phyloP scores from a whole-genome alignment of 1,140 invertebrate genomes.

The Bombus confusus region DNA sequence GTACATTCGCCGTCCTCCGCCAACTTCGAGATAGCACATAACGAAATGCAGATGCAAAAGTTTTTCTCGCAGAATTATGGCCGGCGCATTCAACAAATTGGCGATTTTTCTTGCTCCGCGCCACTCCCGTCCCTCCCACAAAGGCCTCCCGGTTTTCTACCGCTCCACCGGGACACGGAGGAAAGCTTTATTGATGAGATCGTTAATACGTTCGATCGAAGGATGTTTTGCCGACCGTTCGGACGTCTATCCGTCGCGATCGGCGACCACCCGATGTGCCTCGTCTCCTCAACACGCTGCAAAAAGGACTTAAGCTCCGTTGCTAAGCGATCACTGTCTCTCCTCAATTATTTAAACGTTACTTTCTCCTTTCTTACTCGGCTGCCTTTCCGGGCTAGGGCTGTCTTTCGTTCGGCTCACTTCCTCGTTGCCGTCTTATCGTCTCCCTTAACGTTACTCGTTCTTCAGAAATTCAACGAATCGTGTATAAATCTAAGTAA shows the following conservation, averaged over 20 bases:
- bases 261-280: slow-evolving; percentile 77
- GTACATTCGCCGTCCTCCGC: neutral
- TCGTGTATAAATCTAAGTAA: neutral
- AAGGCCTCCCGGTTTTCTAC: neutral
- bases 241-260: slow-evolving; percentile 78
- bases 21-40: slow-evolving; percentile 6
- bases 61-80: slow-evolving; percentile 65
- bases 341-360: slow-evolving; percentile 58
- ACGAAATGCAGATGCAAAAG: slow-evolving; percentile 48
- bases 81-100: slow-evolving; percentile 73
- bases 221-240: slow-evolving; percentile 73
- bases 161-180: slow-evolving; percentile 26
- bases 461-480: neutral
- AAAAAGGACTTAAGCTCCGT: slow-evolving; percentile 56
- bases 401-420: neutral
- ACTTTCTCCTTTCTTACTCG: slow-evolving; percentile 48
- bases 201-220: slow-evolving; percentile 75
- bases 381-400: slow-evolving; percentile 2
- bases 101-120: slow-evolving; percentile 70
- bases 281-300: slow-evolving; percentile 57
- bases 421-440: slow-evolving; percentile 6
- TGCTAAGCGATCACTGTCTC: slow-evolving; percentile 47
- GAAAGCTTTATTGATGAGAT: slow-evolving; percentile 77
- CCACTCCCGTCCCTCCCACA: neutral
- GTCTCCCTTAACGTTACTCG: neutral